phyloP scores from a whole-genome alignment of 2,888 invertebrate species.

The Cryptocheilus praepositus region DNA sequence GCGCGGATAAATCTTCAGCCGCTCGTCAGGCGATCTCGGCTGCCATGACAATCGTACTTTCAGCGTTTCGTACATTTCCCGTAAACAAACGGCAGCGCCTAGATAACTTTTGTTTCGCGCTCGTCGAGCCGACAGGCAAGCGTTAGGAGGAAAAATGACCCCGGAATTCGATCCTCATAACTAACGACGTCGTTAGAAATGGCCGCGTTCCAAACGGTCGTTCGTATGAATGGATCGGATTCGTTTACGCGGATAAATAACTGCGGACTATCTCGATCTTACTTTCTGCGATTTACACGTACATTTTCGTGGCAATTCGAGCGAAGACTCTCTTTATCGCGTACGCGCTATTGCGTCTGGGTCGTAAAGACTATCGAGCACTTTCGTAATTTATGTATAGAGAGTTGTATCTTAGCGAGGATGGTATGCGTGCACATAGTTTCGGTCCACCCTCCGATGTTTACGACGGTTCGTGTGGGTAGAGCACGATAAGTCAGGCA shows the following conservation, averaged over 20 bases:
- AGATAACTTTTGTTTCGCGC: constrained; percentile 7
- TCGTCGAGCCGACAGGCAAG: background rate
- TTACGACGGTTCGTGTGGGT: constrained; percentile 31
- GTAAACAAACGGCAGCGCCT: constrained; percentile 5
- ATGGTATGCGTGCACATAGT: background rate
- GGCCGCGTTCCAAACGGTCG: no score
- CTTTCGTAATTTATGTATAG: constrained; percentile 46
- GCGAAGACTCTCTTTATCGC: constrained; percentile 34
- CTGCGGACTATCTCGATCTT: constrained; percentile 3
- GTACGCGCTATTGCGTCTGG: constrained; percentile 28
- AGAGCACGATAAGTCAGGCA: constrained; percentile 30
- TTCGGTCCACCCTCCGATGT: constrained; percentile 19
- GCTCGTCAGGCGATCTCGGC: constrained; percentile 4
- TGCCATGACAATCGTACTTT: constrained; percentile 9
- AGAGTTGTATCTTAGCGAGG: background rate
- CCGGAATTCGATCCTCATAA: no score
- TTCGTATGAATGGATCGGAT: no score
- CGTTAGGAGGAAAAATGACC: no score
- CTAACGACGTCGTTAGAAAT: no score
- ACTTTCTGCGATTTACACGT: constrained; percentile 39
- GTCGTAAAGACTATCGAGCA: constrained; percentile 50
- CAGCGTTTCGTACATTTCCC: constrained; percentile 9
- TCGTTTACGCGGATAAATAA: constrained; percentile 13
- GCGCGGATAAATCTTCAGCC: constrained; percentile 36
- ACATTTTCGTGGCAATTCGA: constrained; percentile 30